phyloP scores from a whole-genome alignment of 1,140 invertebrate genomes.

The Megathymus violae region DNA sequence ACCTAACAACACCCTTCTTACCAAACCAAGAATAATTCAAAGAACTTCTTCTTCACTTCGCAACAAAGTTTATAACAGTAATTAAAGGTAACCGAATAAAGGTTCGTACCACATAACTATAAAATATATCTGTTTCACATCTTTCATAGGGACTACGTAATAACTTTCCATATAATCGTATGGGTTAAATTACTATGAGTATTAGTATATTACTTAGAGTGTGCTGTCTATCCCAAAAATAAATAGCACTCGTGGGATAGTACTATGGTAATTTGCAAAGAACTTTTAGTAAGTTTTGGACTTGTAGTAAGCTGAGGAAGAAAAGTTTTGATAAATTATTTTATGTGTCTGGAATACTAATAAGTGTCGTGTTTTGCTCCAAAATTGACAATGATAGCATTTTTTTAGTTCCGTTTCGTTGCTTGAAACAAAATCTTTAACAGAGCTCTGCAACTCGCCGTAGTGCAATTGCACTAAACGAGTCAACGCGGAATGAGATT shows the following conservation, averaged over 20 bases:
- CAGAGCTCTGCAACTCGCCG: not conserved
- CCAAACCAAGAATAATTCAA: too few species aligned
- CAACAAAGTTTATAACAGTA: too few species aligned
- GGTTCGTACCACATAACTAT: too few species aligned
- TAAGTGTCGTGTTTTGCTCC: not conserved
- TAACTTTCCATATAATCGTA: too few species aligned
- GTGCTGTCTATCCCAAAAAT: not conserved
- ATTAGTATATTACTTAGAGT: too few species aligned
- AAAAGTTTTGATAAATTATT: not conserved
- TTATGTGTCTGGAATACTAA: constrained; percentile 6
- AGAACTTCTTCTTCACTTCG: too few species aligned
- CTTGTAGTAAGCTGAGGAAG: not conserved
- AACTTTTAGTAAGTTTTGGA: constrained; percentile 4
- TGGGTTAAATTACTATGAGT: too few species aligned
- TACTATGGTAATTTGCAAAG: not conserved
- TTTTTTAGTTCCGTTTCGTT: not conserved
- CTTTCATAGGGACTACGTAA: too few species aligned
- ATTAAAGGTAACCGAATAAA: too few species aligned
- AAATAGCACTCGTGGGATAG: not conserved
- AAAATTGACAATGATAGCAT: not conserved
- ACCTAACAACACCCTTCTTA: too few species aligned
- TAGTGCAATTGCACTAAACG: constrained; percentile 48
- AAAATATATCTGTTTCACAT: too few species aligned
- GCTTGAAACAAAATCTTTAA: not conserved
- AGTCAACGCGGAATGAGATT: constrained; percentile 54